Evolutionary conservation across 1,140 invertebrate genomes (phyloP), one percentile per base, ranked within the genome.

Genomic region (Batillaria attramentaria): DNA sequence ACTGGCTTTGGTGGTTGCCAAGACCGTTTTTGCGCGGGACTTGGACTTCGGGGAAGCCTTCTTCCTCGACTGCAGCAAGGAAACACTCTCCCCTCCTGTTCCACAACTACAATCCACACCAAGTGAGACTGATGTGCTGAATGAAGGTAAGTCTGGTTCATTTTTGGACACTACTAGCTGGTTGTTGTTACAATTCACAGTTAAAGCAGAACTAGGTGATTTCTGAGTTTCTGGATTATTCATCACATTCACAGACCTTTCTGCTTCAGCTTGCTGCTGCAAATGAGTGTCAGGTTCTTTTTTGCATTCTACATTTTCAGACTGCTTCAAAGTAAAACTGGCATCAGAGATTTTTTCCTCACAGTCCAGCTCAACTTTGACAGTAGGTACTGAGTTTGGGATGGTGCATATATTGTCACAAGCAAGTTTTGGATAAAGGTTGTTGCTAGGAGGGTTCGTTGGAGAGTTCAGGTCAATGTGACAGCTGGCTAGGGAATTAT

Each of bases 401-500:
- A 31, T 8, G 10, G 57, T 28, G 24, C 57, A 62, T 62, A 31
- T 8, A 62, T 62, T 62, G 33, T 8, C 57, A 28, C 57, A 28
- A 24, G 8, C 57, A 28, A 31, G 8, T 24, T 62, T 62, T 35
- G 35, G 37, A 37, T 8, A 33, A 35, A 35, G 24, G 33, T 20
- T 69, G 16, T 20, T 28, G 66, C 37, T 69, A 43, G 70, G 28
- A 31, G 54, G 16, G 37, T 24, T 39, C 28, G 73, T 37, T 2
- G 73, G 73, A 39, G 73, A 75, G 37, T 60, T 60, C 20, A 75
- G 73, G 39, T 75, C 73, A 8, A 75, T 35, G 35, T 75, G 33
- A 20, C 73, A 75, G 57, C 73, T 75, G 35, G 73, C 73, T 16
- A 88, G 78, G n/a, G 87, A 87, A 65, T 78, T 86, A 79, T 84